Conservation (phyloP, 2,888 invertebrate species). For the Oligia fasciuncula region DNA sequence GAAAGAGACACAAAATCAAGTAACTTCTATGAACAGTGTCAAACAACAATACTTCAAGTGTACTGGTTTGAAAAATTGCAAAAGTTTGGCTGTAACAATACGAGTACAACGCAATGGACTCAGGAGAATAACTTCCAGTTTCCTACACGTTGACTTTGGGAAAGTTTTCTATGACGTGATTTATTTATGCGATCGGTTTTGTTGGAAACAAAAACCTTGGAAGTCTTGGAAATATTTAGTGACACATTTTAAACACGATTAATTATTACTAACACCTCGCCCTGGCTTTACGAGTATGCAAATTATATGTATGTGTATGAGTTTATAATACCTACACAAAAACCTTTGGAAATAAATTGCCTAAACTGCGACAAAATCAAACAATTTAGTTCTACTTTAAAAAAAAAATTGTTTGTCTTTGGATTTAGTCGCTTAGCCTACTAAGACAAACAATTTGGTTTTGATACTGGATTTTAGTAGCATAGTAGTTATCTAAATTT, state of each 20-base stretch:
- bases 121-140: background rate
- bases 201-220: background rate
- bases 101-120: background rate
- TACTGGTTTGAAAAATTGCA: constrained; percentile 36
- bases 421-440: no score
- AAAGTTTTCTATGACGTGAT: constrained; percentile 4
- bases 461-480: no score
- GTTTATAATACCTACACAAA: background rate
- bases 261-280: background rate
- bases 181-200: constrained; percentile 18
- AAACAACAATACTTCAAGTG: constrained; percentile 24
- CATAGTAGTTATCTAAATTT: no score
- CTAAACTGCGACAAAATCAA: background rate
- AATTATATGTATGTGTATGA: background rate
- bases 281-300: no score
- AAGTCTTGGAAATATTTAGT: background rate
- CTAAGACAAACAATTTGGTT: no score
- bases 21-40: background rate
- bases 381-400: no score
- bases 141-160: background rate
- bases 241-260: background rate
- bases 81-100: constrained; percentile 21
- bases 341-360: background rate
- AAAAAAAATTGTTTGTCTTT: no score
- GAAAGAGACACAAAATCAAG: background rate